Percentiles rank a stretch among this genome's conserved stretches.
Evolutionary conservation across 2,888 invertebrate species (phyloP).

Genomic region (Petrolisthes manimaculis): DNA sequence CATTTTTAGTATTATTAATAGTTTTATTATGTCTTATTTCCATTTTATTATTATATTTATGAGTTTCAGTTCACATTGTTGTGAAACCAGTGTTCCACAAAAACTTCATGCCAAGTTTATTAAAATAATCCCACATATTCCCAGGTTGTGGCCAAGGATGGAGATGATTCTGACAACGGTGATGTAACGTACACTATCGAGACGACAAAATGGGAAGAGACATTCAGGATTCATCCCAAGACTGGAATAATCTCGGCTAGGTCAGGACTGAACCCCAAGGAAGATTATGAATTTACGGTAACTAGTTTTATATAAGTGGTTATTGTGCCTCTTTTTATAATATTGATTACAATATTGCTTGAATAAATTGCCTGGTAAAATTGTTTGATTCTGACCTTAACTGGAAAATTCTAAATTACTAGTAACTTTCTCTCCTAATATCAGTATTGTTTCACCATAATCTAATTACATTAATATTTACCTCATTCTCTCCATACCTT

Average conservation of each 20-base stretch:
- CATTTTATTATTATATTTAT: neutral
- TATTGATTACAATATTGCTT: neutral
- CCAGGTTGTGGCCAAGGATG: conserved; percentile 86
- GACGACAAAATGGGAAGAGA: conserved; percentile 73
- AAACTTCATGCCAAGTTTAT: neutral
- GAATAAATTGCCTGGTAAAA: no score
- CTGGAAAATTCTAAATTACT: neutral
- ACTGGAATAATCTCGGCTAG: conserved; percentile 86
- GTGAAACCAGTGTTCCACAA: no score
- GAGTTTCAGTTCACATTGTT: no score
- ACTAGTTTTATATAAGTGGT: conserved; percentile 64
- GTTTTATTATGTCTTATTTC: neutral
- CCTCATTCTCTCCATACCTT: neutral
- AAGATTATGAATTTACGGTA: conserved; percentile 79
- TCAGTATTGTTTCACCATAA: neutral
- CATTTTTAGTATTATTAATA: neutral
- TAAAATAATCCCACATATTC: neutral
- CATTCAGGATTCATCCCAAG: conserved; percentile 84
- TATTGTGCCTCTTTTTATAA: neutral
- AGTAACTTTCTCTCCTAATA: neutral
- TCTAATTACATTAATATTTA: neutral
- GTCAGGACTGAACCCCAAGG: conserved; percentile 79
- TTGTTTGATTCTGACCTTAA: neutral
- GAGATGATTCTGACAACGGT: conserved; percentile 85
- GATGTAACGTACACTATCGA: conserved; percentile 80